Conservation (phyloP, 2,888 invertebrate species). For the Volucella bombylans region DNA sequence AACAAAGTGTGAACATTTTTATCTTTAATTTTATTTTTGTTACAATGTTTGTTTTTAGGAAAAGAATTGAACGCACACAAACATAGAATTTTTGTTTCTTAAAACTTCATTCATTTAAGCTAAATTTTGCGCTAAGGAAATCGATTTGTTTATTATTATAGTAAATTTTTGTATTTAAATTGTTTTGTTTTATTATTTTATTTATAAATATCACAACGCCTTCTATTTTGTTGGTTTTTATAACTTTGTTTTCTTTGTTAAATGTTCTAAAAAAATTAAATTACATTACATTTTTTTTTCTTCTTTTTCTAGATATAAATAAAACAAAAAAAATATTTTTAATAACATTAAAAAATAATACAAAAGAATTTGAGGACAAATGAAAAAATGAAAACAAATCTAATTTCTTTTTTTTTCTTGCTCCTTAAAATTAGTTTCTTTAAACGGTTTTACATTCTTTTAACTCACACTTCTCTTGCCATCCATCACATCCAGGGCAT, state of each 20-base stretch:
- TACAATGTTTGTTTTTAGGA: neutral
- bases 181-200: conserved; percentile 77
- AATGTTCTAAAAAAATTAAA: conserved; percentile 73
- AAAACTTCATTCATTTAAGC: conserved; percentile 39
- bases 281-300: conserved; percentile 49
- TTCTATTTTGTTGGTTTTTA: conserved; percentile 76
- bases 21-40: conserved; percentile 28
- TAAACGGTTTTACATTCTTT: conserved; percentile 16
- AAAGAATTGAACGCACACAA: conserved; percentile 60
- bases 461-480: conserved; percentile 39
- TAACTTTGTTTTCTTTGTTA: conserved; percentile 72
- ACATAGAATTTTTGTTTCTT: neutral
- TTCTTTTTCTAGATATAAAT: conserved; percentile 74
- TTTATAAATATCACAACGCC: conserved; percentile 83
- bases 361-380: conserved; percentile 71
- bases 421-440: conserved; percentile 51
- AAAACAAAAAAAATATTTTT: conserved; percentile 76
- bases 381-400: conserved; percentile 60
- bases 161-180: conserved; percentile 76
- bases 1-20: conserved; percentile 40
- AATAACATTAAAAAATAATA: conserved; percentile 76
- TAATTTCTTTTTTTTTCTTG: conserved; percentile 18
- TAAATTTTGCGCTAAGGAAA: conserved; percentile 72
- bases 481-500: conserved; percentile 22
- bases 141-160: conserved; percentile 76